phyloP scores from a whole-genome alignment of 92 coral and sea anemone genomes.

The Palythoa grandiflora region DNA sequence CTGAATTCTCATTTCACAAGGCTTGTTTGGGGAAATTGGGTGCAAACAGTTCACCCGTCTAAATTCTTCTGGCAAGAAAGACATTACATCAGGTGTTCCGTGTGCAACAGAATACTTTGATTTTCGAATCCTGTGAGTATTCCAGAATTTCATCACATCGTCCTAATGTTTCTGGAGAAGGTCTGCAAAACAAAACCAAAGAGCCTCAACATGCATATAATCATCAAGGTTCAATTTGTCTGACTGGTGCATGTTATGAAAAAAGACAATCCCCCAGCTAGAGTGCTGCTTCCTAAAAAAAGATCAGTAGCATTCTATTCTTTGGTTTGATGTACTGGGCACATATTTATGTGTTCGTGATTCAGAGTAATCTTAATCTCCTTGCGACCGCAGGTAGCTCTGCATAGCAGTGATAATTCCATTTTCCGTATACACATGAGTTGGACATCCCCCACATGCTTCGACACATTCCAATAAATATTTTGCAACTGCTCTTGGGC shows the following conservation, averaged over 20 bases:
- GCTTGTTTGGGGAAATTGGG: conserved; percentile 53
- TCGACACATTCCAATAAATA: conserved; percentile 63
- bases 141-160: conserved; percentile 72
- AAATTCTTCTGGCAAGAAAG: conserved; percentile 71
- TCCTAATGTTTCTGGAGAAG: conserved; percentile 66
- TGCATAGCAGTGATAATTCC: conserved; percentile 39
- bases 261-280: conserved; percentile 74
- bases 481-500: conserved; percentile 59
- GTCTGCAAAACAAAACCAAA: conserved; percentile 79
- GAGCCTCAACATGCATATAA: conserved; percentile 71
- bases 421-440: conserved; percentile 51
- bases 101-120: conserved; percentile 66
- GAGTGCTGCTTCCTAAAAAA: conserved; percentile 60
- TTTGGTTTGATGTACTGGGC: conserved; percentile 68
- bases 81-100: conserved; percentile 75
- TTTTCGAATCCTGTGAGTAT: conserved; percentile 75
- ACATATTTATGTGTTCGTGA: conserved; percentile 63
- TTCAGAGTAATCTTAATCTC: conserved; percentile 60
- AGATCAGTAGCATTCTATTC: conserved; percentile 79
- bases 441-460: conserved; percentile 73
- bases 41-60: conserved; percentile 59
- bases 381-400: conserved; percentile 71
- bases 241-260: conserved; percentile 61
- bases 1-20: conserved; percentile 62
- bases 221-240: conserved; percentile 67